A percentile compares a stretch with the other conserved stretches of the same genome.
Conservation (phyloP, 2,797 vertebrate genomes). For the Ibycter americanus region DNA sequence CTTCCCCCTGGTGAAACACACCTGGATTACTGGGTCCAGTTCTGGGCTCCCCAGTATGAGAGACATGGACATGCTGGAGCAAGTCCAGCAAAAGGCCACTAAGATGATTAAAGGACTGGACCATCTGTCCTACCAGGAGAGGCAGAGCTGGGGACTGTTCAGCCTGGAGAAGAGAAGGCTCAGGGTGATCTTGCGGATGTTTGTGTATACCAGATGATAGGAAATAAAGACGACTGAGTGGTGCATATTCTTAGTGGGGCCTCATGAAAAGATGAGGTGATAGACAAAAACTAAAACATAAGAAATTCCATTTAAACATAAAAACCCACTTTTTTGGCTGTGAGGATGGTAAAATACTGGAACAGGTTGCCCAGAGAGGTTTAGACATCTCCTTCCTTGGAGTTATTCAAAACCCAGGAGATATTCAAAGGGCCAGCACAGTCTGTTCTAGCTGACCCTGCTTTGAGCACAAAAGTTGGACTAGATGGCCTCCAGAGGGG, state of each 20-base stretch:
- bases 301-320: background rate
- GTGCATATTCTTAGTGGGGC: conserved; percentile 1
- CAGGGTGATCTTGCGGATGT: background rate
- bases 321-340: background rate
- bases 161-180: conserved; percentile 19
- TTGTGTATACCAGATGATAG: background rate
- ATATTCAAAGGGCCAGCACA: too few relatives aligned
- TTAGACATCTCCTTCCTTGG: background rate
- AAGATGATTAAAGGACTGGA: background rate
- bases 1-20: background rate
- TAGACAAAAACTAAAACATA: background rate
- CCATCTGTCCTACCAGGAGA: background rate
- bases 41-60: background rate
- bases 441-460: background rate
- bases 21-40: background rate
- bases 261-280: background rate
- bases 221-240: background rate
- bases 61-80: background rate
- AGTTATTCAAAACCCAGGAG: background rate
- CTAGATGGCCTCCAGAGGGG: background rate
- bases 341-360: background rate
- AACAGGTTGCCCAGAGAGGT: background rate
- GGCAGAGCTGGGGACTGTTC: background rate
- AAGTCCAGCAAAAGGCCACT: background rate
- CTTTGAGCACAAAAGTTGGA: background rate